phyloP scores from a whole-genome alignment of 37 sponge, comb jelly and placozoan genomes.

The Hormiphora californensis region DNA sequence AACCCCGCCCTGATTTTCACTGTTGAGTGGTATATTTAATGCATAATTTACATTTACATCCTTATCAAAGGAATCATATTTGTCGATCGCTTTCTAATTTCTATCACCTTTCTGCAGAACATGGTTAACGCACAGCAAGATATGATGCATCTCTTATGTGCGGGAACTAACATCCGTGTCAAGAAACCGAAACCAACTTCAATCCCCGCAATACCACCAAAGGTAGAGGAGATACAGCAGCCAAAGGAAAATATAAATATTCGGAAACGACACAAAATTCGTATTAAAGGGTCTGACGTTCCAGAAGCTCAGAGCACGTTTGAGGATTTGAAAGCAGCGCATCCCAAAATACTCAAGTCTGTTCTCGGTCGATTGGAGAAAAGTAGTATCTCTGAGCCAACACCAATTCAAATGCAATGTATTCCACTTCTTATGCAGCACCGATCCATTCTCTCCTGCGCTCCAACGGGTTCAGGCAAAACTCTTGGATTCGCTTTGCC shows the following conservation, averaged over 20 bases:
- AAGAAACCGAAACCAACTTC: background rate
- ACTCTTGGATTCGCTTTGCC: constrained; percentile 6
- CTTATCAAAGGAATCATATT: no score
- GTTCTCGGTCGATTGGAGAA: background rate
- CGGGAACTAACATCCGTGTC: background rate
- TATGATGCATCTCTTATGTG: background rate
- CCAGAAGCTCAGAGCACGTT: constrained; percentile 73
- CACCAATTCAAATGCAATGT: constrained; percentile 94
- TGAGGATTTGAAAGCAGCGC: constrained; percentile 54
- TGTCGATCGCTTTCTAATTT: no score
- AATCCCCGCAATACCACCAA: background rate
- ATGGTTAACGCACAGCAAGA: background rate
- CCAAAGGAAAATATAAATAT: background rate
- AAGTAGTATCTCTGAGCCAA: constrained; percentile 66
- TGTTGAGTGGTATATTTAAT: no score
- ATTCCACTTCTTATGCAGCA: constrained; percentile 74
- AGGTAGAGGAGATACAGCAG: background rate
- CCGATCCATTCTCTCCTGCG: constrained; percentile 20
- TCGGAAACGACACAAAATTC: constrained; percentile 73
- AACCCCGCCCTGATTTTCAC: no score
- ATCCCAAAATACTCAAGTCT: constrained; percentile 3
- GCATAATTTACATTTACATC: no score
- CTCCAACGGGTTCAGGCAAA: constrained; percentile 50
- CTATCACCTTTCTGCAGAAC: no score
- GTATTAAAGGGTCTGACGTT: constrained; percentile 75